Evolutionary conservation across 2,797 vertebrate species (phyloP), one percentile per base, ranked within the genome.

Genomic region (Hephaestus fuliginosus): DNA sequence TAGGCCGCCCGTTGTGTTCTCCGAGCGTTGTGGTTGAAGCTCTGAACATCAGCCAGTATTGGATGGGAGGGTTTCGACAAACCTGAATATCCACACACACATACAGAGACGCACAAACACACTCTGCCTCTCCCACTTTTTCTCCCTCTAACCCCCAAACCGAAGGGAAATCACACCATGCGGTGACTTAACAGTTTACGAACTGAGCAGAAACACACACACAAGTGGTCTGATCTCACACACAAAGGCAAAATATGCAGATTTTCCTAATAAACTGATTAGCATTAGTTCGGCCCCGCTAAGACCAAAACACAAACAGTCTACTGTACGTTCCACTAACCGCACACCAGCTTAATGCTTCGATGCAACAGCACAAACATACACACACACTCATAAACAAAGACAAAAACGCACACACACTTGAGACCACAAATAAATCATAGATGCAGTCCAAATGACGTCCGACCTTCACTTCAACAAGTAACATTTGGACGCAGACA

Each of bases 201-300:
- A 83, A 71, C 56, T n/a, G 43, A 74, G 61, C 28, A 46, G 20
- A 51, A 63, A 66, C 70, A 70, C 71, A 73, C 58, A 57, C 8
- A 44, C 51, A 25, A 48, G 46, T 8, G n/a, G 25, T 71, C 69
- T 48, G 72, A 66, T 33, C 4, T 28, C 22, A 15, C 22, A 39
- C 41, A 77, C 69, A 70, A 36, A 75, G 39, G 71, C 48, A 81
- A 82, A 88, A 83, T 88, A 82, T 86, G 86, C 82, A 90, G 83
- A 88, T 86, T 88, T 86, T 69, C 74, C 74, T 36, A 76, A 86
- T 90, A 87, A 91, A 87, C 80, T 88, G 88, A 92, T 93, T 89
- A 92, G 74, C 71, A 60, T 84, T 79, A 85, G 81, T 78, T 80
- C 30, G 9, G 52, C 56, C 44, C 11, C 0, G 3, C 76, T 73